A percentile compares a stretch with the other conserved stretches of the same genome.
Evolutionary conservation across 2,888 invertebrate genomes (phyloP).

Genomic region (Hymenopus coronatus): DNA sequence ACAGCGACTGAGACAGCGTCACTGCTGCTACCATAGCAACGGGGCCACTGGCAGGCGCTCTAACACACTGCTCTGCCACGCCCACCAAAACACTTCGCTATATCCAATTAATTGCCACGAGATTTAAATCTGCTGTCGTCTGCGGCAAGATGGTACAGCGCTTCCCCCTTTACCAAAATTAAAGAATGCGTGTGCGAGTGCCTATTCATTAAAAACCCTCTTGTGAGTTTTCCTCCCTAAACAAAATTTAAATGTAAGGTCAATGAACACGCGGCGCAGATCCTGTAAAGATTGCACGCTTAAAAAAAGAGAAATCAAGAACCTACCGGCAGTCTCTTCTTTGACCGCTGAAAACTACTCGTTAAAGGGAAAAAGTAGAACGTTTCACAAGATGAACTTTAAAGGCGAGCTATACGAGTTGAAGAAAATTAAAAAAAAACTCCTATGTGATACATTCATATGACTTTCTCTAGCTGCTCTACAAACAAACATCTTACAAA

Average conservation of each 20-base stretch:
- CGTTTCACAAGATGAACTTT: too few relatives aligned
- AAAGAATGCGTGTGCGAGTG: background rate
- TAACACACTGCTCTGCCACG: background rate
- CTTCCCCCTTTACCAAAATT: background rate
- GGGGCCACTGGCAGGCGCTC: background rate
- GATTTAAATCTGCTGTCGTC: background rate
- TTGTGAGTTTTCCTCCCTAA: background rate
- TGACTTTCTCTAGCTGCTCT: too few relatives aligned
- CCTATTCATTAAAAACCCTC: background rate
- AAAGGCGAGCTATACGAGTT: too few relatives aligned
- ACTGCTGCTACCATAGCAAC: background rate
- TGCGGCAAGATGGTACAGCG: background rate
- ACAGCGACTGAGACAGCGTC: background rate
- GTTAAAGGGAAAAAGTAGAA: too few relatives aligned
- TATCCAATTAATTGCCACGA: background rate
- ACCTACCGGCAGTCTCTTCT: too few relatives aligned
- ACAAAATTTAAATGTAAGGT: background rate
- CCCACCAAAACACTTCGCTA: background rate
- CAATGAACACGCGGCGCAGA: background rate
- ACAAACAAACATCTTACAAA: too few relatives aligned
- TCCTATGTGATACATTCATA: too few relatives aligned
- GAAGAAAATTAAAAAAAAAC: too few relatives aligned
- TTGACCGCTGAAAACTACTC: too few relatives aligned
- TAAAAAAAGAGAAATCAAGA: too few relatives aligned
- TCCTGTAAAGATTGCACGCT: background rate